Conservation (phyloP, 2,888 invertebrate species). For the Drosophila rubida region DNA sequence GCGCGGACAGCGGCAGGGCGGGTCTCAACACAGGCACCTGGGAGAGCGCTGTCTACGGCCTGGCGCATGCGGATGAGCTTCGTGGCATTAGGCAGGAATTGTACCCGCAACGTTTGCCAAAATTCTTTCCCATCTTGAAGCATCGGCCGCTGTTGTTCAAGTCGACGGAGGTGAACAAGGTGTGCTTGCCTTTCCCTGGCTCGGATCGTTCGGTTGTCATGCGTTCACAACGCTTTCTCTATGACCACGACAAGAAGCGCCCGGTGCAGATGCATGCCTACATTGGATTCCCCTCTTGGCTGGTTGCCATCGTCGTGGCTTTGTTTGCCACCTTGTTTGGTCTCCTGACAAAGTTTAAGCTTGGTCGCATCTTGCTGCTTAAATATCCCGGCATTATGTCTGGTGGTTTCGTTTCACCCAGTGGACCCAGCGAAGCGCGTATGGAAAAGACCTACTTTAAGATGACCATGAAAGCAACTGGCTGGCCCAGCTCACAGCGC, state of each 20-base stretch:
- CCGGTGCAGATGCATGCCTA: constrained; percentile 93
- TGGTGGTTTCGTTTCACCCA: constrained; percentile 88
- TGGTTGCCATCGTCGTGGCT: constrained; percentile 85
- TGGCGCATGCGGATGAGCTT: constrained; percentile 89
- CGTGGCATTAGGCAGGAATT: constrained; percentile 88
- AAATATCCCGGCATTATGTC: constrained; percentile 91
- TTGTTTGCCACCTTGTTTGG: constrained; percentile 88
- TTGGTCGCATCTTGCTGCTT: constrained; percentile 88
- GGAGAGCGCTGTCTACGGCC: constrained; percentile 93
- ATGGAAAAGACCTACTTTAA: constrained; percentile 88
- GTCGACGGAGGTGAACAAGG: constrained; percentile 85
- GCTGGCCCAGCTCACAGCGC: constrained; percentile 89
- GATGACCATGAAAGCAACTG: constrained; percentile 90
- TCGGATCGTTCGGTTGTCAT: constrained; percentile 93
- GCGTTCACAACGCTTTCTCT: constrained; percentile 92
- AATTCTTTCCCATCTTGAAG: constrained; percentile 87
- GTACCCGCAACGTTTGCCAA: constrained; percentile 88
- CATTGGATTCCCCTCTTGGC: constrained; percentile 87
- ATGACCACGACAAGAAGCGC: constrained; percentile 88
- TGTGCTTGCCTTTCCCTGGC: constrained; percentile 92
- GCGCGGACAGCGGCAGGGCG: constrained; percentile 83
- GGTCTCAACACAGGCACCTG: constrained; percentile 93
- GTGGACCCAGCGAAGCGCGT: constrained; percentile 88
- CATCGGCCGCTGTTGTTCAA: constrained; percentile 86
- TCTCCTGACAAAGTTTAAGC: constrained; percentile 87